phyloP scores from a whole-genome alignment of 2,797 vertebrate genomes.

The Pterois miles region DNA sequence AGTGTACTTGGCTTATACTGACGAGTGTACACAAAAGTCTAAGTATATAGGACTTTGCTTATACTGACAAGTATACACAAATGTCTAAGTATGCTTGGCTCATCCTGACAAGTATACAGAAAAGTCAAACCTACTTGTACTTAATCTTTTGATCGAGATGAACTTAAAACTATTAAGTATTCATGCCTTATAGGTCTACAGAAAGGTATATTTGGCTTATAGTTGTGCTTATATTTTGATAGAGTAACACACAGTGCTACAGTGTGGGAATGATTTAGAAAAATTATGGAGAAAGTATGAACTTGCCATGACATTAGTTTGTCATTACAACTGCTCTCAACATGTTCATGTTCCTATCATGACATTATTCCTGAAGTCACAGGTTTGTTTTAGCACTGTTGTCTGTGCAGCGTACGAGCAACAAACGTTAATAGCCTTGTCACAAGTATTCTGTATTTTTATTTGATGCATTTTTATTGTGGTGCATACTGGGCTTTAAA shows the following conservation, averaged over 20 bases:
- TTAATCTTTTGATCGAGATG: neutral
- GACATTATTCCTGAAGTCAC: neutral
- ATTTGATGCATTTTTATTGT: neutral
- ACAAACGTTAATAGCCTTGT: neutral
- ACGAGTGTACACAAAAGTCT: too few relatives aligned
- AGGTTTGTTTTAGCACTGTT: neutral
- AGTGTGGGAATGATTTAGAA: neutral
- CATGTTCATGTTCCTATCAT: neutral
- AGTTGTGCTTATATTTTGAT: fast-evolving
- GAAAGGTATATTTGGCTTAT: neutral
- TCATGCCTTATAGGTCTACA: neutral
- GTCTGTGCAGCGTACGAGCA: neutral
- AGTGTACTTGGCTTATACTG: too few relatives aligned
- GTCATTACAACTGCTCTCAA: neutral
- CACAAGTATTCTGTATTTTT: neutral
- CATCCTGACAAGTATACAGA: too few relatives aligned
- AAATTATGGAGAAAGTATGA: neutral
- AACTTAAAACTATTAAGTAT: neutral
- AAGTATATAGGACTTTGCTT: too few relatives aligned
- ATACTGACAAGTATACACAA: too few relatives aligned
- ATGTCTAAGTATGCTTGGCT: too few relatives aligned
- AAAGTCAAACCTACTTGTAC: neutral
- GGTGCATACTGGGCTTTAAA: constrained; percentile 7
- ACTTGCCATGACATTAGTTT: neutral
- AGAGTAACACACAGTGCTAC: too few relatives aligned